Evolutionary conservation across 2,888 invertebrate genomes (phyloP), one percentile per base, ranked within the genome.

Genomic region (Cheilosia pagana): DNA sequence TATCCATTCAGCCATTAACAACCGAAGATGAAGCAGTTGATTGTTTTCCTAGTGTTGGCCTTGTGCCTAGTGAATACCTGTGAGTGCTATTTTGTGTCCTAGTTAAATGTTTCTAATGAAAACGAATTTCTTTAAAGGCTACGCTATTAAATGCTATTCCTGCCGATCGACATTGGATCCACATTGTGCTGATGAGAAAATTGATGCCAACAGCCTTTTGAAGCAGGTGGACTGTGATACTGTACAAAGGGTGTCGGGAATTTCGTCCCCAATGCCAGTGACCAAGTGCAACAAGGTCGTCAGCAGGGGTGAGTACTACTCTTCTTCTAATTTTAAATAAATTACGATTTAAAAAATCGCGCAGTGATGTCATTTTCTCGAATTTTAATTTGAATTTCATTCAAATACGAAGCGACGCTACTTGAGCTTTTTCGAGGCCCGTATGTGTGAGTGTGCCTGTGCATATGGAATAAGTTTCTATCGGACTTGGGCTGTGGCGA

Each of bases 261-360:
- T 89, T 88, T 90, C 91, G 6, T 87, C 88, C 68, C 75, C 88
- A 75, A 82, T 90, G 78, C 88, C 91, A 0, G 91, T 91, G 57
- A 91, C 91, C 76, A 90, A 86, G 71, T 91, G 91, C 87, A 91
- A 91, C 85, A 91, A 90, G 87, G 91, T 91, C 68, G 59, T 89
- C 28, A 90, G 91, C 55, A 90, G 88, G 23, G 85, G 85, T 85
- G 35, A 67, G 85, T 76, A 16, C 8, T 10, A 25, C 6, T 35
- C 14, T 23, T 39, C 19, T 63, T 14, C 3, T 31, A 12, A 35
- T 35, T 35, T 35, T 12, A 48, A 2, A 21, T 48, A 10, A 21
- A 12, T 48, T 3, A 2, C 39, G 12, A 39, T 21, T 23, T 12
- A 3, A 41, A n/a, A 1, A 4, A 25, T 50, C 28, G 7, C 1